These are phyloP conservation scores for Drosophila parvula DNA, from an alignment of 1,140 invertebrate species.

Conservation along the genomic window DNA sequence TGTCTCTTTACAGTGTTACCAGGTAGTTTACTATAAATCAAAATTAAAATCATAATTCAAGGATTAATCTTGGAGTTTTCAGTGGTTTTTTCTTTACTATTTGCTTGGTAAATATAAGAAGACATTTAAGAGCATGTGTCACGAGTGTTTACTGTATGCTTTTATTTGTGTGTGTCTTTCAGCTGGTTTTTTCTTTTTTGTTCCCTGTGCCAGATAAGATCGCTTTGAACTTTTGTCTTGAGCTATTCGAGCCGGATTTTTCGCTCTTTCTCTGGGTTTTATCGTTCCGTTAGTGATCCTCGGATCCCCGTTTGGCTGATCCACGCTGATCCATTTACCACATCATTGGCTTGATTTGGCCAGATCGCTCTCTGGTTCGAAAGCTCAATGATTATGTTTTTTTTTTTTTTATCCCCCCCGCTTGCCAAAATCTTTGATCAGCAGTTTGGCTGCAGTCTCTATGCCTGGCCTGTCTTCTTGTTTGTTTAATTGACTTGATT, in stretches of 20 bases:
- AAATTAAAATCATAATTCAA: background rate
- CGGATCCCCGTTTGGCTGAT: slow-evolving; percentile 35
- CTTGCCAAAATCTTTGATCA: slow-evolving; percentile 20
- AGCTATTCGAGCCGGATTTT: slow-evolving; percentile 47
- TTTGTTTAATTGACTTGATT: slow-evolving; percentile 83
- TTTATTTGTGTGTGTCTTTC: slow-evolving; percentile 3
- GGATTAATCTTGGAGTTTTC: no score
- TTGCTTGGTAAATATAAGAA: background rate
- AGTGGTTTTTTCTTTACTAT: background rate
- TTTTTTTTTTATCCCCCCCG: slow-evolving; percentile 43
- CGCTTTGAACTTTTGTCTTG: slow-evolving; percentile 61
- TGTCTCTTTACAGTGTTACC: background rate
- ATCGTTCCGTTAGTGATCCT: slow-evolving; percentile 29
- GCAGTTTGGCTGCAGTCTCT: slow-evolving; percentile 5
- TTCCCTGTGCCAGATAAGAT: slow-evolving; percentile 42
- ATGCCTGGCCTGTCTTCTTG: slow-evolving; percentile 51
- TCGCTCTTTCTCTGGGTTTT: slow-evolving; percentile 9
- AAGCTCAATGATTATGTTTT: slow-evolving; percentile 52
- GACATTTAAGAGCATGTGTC: background rate
- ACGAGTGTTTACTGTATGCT: background rate
- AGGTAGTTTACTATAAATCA: background rate
- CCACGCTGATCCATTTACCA: slow-evolving; percentile 55
- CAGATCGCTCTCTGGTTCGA: slow-evolving; percentile 53
- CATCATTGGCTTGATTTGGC: slow-evolving; percentile 72
- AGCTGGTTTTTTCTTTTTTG: slow-evolving; percentile 13